Evolutionary conservation across 2,888 invertebrate genomes (phyloP).

Genomic region (Pharmacophagus antenor): DNA sequence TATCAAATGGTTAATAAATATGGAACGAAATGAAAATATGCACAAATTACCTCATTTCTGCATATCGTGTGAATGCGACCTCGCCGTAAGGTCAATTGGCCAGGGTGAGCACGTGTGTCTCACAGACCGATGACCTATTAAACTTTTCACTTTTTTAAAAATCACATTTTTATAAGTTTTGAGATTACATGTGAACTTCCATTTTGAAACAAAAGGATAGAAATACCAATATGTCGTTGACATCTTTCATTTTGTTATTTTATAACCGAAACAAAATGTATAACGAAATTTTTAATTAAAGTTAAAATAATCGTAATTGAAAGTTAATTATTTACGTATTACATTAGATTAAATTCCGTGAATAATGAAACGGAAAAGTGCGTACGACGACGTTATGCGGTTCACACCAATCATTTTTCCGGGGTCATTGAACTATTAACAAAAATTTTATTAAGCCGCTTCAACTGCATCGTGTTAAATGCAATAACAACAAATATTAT

Average conservation of each 20-base stretch:
- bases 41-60: constrained; percentile 30
- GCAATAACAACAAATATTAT: constrained; percentile 32
- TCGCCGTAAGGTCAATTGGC: constrained; percentile 31
- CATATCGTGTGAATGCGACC: constrained; percentile 30
- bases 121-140: constrained; percentile 30
- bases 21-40: constrained; percentile 15
- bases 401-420: constrained; percentile 60
- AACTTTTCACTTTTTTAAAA: constrained; percentile 7
- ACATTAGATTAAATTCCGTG: constrained; percentile 27
- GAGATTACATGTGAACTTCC: too few relatives aligned
- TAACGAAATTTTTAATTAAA: background rate
- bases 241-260: too few relatives aligned
- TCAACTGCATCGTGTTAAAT: constrained; percentile 23
- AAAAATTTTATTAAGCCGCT: constrained; percentile 33
- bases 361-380: constrained; percentile 31
- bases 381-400: constrained; percentile 35
- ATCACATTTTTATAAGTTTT: constrained; percentile 5
- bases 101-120: constrained; percentile 30
- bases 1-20: background rate
- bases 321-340: constrained; percentile 20
- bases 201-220: too few relatives aligned
- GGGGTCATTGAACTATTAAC: constrained; percentile 65
- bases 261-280: background rate
- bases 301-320: constrained; percentile 2
- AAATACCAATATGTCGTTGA: too few relatives aligned